phyloP scores from a whole-genome alignment of 2,113 vertebrate genomes.

The Rhinichthys klamathensis region DNA sequence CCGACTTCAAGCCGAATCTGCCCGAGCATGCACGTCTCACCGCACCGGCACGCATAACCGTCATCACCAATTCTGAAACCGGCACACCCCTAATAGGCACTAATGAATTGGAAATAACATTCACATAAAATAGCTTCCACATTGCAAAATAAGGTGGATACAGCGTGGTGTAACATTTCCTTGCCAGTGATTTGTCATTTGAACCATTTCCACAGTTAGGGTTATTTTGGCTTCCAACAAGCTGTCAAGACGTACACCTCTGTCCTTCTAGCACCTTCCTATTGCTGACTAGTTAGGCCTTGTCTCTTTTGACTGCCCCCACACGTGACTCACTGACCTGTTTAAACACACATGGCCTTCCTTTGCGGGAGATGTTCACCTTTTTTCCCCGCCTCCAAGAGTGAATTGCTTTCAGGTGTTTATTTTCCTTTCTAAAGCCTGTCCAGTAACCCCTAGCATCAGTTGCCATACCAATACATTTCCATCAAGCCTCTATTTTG shows the following conservation, averaged over 20 bases:
- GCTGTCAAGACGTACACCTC: not conserved
- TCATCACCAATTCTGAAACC: no score
- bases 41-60: no score
- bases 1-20: no score
- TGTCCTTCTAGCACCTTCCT: not conserved
- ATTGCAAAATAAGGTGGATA: not conserved
- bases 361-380: conserved; percentile 26
- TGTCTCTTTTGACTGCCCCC: not conserved
- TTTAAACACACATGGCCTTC: conserved; percentile 43
- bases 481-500: not conserved
- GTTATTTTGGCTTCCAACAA: not conserved
- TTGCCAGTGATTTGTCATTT: not conserved
- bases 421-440: conserved; percentile 42
- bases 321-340: conserved; percentile 19
- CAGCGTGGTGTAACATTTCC: not conserved
- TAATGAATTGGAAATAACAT: no score
- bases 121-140: no score
- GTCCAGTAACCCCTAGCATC: conserved; percentile 30
- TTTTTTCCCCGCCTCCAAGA: not conserved
- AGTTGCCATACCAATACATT: conserved; percentile 25
- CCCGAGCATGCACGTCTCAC: no score
- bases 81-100: no score
- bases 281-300: not conserved
- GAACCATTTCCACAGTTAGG: not conserved
- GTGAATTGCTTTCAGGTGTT: conserved; percentile 37